phyloP scores from a whole-genome alignment of 2,113 vertebrate genomes.

The Spermophilus dauricus region DNA sequence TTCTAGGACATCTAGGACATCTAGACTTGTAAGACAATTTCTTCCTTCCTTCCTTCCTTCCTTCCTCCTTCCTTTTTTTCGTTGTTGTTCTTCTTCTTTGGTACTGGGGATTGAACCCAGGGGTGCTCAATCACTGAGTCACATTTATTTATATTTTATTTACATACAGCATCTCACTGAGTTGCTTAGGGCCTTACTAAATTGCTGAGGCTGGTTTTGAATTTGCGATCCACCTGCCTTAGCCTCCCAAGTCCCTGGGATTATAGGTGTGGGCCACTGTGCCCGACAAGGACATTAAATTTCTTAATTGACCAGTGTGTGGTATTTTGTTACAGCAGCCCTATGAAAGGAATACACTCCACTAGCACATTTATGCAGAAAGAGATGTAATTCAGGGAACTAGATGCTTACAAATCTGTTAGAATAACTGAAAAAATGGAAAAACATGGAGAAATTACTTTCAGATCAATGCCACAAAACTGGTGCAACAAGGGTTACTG shows the following conservation, averaged over 20 bases:
- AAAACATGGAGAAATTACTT: not conserved
- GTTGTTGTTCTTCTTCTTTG: too few relatives aligned
- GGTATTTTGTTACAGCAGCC: not conserved
- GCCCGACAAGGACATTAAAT: too few relatives aligned
- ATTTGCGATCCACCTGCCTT: too few relatives aligned
- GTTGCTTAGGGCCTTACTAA: too few relatives aligned
- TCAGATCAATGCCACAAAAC: not conserved
- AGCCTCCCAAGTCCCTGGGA: too few relatives aligned
- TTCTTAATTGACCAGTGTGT: not conserved
- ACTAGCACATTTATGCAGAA: not conserved
- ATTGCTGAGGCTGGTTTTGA: too few relatives aligned
- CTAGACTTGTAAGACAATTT: not conserved
- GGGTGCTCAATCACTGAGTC: too few relatives aligned
- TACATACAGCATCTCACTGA: too few relatives aligned
- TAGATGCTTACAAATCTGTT: not conserved
- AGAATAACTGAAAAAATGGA: not conserved
- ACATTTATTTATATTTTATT: too few relatives aligned
- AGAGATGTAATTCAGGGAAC: not conserved
- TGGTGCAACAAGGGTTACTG: not conserved
- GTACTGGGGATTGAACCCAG: too few relatives aligned
- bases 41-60: not conserved
- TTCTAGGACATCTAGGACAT: not conserved
- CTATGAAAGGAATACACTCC: not conserved
- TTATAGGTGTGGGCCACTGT: too few relatives aligned
- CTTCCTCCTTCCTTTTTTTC: not conserved